These are phyloP conservation scores for Scarus forsteni DNA, from an alignment of 2,797 vertebrate species.

Conservation along the genomic window DNA sequence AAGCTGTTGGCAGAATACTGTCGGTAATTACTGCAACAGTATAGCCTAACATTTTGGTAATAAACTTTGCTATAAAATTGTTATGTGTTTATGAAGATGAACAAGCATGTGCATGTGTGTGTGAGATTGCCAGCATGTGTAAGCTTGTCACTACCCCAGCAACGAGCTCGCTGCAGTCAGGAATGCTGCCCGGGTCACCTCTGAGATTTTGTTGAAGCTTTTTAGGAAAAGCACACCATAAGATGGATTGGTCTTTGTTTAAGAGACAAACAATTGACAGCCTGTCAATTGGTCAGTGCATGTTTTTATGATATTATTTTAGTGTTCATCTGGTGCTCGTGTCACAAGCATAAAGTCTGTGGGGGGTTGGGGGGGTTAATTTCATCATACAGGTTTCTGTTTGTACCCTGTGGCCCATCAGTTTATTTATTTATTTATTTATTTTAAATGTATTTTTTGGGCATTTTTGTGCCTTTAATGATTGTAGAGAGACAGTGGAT, in stretches of 20 bases:
- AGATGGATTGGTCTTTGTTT: constrained; percentile 51
- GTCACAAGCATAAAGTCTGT: too few species aligned
- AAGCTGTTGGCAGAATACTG: constrained; percentile 21
- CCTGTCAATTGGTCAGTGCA: constrained; percentile 49
- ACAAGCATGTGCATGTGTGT: constrained; percentile 12
- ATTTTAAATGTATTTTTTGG: too few species aligned
- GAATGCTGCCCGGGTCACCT: constrained; percentile 65
- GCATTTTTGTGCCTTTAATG: too few species aligned
- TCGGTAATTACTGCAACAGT: neutral
- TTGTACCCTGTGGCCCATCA: too few species aligned
- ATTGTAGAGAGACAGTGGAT: too few species aligned
- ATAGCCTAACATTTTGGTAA: constrained; percentile 7
- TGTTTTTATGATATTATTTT: too few species aligned
- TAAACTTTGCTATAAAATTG: neutral
- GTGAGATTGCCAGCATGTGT: constrained; percentile 11
- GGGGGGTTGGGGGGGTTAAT: too few species aligned
- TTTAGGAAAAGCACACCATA: constrained; percentile 27
- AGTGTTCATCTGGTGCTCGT: too few species aligned
- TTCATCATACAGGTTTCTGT: too few species aligned
- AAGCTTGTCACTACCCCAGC: constrained; percentile 51
- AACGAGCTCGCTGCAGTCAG: constrained; percentile 56
- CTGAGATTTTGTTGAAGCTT: constrained; percentile 39
- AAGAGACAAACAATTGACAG: constrained; percentile 49
- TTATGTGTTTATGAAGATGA: neutral
- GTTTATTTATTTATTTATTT: too few species aligned